These are phyloP conservation scores for Xiphophorus birchmanni DNA, from an alignment of 2,797 vertebrate species.

Conservation along the genomic window DNA sequence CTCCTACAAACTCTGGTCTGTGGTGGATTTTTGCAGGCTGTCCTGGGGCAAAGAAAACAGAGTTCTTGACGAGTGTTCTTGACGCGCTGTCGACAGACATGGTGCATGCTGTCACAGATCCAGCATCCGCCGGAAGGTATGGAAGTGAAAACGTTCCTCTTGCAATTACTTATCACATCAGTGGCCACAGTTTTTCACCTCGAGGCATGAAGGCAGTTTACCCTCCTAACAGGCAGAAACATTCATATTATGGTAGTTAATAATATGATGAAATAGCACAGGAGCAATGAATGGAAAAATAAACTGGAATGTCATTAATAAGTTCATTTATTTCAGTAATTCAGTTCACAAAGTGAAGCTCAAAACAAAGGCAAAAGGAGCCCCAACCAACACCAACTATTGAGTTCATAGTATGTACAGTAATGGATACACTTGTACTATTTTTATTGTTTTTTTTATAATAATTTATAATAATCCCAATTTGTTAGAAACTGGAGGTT, in stretches of 20 bases:
- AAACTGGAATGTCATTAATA: not conserved
- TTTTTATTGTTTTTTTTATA: too few relatives aligned
- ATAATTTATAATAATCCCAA: not conserved
- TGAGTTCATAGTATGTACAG: too few relatives aligned
- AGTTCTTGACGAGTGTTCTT: slow-evolving; percentile 95
- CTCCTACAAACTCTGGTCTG: slow-evolving; percentile 42
- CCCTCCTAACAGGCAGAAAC: not conserved
- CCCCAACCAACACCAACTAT: too few relatives aligned
- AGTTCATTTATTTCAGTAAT: not conserved
- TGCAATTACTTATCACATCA: slow-evolving; percentile 17
- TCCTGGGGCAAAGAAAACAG: slow-evolving; percentile 93
- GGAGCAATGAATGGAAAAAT: not conserved
- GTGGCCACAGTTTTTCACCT: slow-evolving; percentile 18
- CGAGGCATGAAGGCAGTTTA: slow-evolving; percentile 11
- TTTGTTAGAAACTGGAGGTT: not conserved
- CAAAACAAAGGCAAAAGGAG: not conserved
- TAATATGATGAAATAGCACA: not conserved
- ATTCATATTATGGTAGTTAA: not conserved
- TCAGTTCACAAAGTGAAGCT: not conserved
- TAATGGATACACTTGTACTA: not conserved
- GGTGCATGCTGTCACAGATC: slow-evolving; percentile 95
- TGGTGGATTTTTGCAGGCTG: slow-evolving; percentile 84
- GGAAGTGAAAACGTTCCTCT: slow-evolving; percentile 30
- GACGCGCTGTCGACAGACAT: slow-evolving; percentile 96
- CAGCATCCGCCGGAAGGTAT: slow-evolving; percentile 89